Percentiles rank a stretch among this genome's conserved stretches.
Evolutionary conservation across 1,140 invertebrate genomes (phyloP).

Genomic region (Elysia chlorotica): DNA sequence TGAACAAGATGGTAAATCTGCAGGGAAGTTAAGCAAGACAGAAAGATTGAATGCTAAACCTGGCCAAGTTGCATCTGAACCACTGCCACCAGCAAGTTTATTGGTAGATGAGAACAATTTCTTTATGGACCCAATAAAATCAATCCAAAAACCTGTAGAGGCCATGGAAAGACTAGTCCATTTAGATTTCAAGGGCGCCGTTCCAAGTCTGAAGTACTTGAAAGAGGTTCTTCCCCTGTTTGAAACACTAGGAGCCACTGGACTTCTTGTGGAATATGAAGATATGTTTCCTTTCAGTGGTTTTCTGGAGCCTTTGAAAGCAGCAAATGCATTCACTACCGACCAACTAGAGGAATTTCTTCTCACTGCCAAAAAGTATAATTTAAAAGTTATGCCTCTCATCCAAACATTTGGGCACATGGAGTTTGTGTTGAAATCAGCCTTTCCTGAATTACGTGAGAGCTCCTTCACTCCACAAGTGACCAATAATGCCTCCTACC

Average conservation of each 20-base stretch:
- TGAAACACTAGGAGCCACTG: constrained; percentile 80
- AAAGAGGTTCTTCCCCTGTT: constrained; percentile 67
- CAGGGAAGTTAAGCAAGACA: too few relatives aligned
- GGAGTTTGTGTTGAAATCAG: constrained; percentile 80
- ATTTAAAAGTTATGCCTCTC: constrained; percentile 85
- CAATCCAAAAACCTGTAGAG: background rate
- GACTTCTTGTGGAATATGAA: constrained; percentile 91
- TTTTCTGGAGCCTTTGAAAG: constrained; percentile 69
- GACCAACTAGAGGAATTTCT: constrained; percentile 71
- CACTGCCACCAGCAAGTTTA: too few relatives aligned
- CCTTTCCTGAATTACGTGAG: constrained; percentile 78
- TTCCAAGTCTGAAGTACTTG: constrained; percentile 43
- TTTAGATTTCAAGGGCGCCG: constrained; percentile 51
- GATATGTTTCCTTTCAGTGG: constrained; percentile 94
- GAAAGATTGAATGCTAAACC: too few relatives aligned
- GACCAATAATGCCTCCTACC: constrained; percentile 79
- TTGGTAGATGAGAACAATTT: background rate
- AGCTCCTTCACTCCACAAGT: constrained; percentile 74
- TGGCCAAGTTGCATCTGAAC: too few relatives aligned
- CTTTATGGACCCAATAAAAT: background rate
- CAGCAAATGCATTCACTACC: constrained; percentile 52
- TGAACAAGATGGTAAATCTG: too few relatives aligned
- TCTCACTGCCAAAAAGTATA: constrained; percentile 68
- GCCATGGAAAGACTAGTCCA: constrained; percentile 38
- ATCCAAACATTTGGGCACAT: constrained; percentile 92